Conservation (phyloP, 2,113 vertebrate genomes). For the human region GRCh38 chr4:71913001-71913500, state of each 20-base stretch:
- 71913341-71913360: neutral
- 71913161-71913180: neutral
- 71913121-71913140: neutral
- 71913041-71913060: too few species aligned
- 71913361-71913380: neutral
- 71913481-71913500: neutral
- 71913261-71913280: neutral
- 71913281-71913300: neutral
- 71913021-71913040: too few species aligned
- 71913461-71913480: neutral
- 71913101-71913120: neutral
- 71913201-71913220: neutral
- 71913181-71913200: neutral
- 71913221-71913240: neutral
- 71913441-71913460: neutral
- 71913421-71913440: neutral
- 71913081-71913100: neutral
- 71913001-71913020: too few species aligned
- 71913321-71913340: neutral
- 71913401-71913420: neutral
- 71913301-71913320: neutral
- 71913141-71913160: neutral
- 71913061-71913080: neutral
- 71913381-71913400: neutral
- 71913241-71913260: neutral